A percentile compares a stretch with the other conserved stretches of the same genome.
These are phyloP conservation scores for Echinarachnius parma DNA, from an alignment of 53 echinoderm and acorn worm genomes.

Conservation along the genomic window DNA sequence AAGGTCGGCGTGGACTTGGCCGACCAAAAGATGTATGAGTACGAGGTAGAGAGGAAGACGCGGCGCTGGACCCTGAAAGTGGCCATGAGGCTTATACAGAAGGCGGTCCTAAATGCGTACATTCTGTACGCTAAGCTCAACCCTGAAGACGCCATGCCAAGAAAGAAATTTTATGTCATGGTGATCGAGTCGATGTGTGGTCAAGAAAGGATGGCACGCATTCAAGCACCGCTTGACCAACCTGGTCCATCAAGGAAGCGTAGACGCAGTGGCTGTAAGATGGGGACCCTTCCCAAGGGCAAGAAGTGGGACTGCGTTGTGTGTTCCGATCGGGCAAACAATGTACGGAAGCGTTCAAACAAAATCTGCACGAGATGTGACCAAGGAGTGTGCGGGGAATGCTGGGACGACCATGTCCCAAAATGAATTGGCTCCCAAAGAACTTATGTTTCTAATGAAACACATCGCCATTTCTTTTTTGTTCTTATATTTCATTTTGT, in stretches of 20 bases:
- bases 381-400: neutral
- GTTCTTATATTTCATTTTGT: too few species aligned
- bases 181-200: neutral
- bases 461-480: too few species aligned
- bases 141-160: neutral
- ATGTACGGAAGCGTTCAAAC: neutral
- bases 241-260: neutral
- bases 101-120: conserved; percentile 7
- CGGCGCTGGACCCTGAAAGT: neutral
- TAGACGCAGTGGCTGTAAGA: neutral
- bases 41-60: conserved; percentile 1
- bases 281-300: neutral
- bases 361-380: neutral
- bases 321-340: neutral
- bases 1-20: conserved; percentile 1
- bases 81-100: conserved; percentile 2
- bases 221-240: neutral
- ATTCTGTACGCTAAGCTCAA: neutral
- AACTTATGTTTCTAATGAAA: too few species aligned
- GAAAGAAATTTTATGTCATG: neutral
- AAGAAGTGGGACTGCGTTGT: neutral
- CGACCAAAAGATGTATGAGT: conserved; percentile 6
- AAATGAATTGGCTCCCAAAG: neutral
- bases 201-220: neutral
- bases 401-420: neutral